phyloP scores from a whole-genome alignment of 2,888 invertebrate species.

The Pyrrhosoma nymphula region DNA sequence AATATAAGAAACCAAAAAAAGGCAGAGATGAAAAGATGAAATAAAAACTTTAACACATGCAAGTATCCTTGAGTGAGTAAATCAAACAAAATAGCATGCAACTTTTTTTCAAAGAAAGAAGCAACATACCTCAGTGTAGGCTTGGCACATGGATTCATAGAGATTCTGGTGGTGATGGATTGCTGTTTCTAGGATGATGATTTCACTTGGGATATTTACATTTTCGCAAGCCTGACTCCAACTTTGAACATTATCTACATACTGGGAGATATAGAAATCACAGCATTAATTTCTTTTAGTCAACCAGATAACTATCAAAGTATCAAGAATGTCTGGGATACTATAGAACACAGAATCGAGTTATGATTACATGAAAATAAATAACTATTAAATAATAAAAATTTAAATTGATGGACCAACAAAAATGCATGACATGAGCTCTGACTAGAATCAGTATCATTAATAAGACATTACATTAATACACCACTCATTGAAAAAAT shows the following conservation, averaged over 20 bases:
- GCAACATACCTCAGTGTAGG: slow-evolving; percentile 89
- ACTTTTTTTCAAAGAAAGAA: slow-evolving; percentile 26
- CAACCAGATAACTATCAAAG: neutral
- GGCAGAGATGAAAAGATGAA: slow-evolving; percentile 22
- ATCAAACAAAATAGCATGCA: slow-evolving; percentile 52
- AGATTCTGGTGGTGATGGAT: slow-evolving; percentile 96
- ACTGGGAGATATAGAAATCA: slow-evolving; percentile 79
- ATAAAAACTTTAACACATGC: neutral
- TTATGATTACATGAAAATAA: neutral
- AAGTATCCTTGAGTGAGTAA: slow-evolving; percentile 32
- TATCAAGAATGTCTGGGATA: neutral
- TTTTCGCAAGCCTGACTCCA: slow-evolving; percentile 96
- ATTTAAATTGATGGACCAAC: too few species aligned
- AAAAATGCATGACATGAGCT: too few species aligned
- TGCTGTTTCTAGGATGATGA: slow-evolving; percentile 93
- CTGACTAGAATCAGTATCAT: too few species aligned
- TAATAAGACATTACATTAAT: too few species aligned
- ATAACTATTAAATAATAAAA: too few species aligned
- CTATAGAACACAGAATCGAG: neutral
- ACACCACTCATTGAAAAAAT: too few species aligned
- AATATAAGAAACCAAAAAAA: slow-evolving; percentile 7
- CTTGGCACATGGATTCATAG: slow-evolving; percentile 98
- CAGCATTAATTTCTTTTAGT: neutral
- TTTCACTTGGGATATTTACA: slow-evolving; percentile 83
- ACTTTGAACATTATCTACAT: slow-evolving; percentile 93